Evolutionary conservation across 37 sponge, comb jelly and placozoan genomes (phyloP).

Genomic region (Bolinopsis microptera): DNA sequence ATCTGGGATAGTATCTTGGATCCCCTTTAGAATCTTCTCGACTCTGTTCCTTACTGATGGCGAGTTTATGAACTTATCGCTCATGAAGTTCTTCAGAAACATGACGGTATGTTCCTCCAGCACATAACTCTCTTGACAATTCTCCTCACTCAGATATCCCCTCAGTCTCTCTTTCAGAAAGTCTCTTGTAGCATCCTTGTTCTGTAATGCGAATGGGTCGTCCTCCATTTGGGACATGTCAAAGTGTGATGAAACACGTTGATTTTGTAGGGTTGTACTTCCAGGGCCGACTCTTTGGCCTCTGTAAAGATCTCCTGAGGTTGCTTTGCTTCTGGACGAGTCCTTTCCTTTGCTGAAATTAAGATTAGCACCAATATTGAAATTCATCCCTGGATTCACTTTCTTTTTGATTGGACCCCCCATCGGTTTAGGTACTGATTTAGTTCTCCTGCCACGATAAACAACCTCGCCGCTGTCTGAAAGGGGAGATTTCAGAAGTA

Average conservation of each 20-base stretch:
- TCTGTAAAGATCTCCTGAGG: neutral
- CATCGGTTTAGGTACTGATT: neutral
- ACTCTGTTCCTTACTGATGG: neutral
- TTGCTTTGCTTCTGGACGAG: neutral
- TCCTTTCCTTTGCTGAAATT: neutral
- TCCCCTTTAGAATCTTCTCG: neutral
- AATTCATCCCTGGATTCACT: neutral
- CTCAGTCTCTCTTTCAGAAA: neutral
- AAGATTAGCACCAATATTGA: neutral
- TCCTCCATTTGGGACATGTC: neutral
- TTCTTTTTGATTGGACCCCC: neutral
- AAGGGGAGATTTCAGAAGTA: too few species aligned
- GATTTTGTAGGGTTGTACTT: neutral
- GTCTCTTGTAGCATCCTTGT: neutral
- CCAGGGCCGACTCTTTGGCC: neutral
- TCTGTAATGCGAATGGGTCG: neutral
- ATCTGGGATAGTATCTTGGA: neutral
- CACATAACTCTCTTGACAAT: neutral
- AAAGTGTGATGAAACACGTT: too few species aligned
- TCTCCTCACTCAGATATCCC: neutral
- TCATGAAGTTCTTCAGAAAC: neutral
- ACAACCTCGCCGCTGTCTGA: neutral
- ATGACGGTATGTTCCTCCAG: neutral
- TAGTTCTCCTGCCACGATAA: neutral
- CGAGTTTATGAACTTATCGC: neutral